These are phyloP conservation scores for Lepisosteus oculatus DNA, from an alignment of 2,113 vertebrate species.

Conservation along the genomic window DNA sequence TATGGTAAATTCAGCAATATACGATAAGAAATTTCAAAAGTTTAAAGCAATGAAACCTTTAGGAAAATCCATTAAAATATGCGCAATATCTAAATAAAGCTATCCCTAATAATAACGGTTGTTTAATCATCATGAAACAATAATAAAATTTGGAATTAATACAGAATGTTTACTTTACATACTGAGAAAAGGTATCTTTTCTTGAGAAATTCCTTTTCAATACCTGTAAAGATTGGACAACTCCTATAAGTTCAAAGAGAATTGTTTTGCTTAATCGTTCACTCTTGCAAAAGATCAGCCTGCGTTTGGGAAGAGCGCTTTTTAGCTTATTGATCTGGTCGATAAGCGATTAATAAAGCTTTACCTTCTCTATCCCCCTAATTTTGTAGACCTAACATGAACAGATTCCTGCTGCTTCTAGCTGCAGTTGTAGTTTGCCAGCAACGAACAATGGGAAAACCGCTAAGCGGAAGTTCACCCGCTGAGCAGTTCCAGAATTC, in stretches of 20 bases:
- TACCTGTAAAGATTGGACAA: conserved; percentile 22
- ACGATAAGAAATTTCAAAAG: too few relatives aligned
- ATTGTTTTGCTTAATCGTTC: conserved; percentile 12
- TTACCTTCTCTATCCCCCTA: not conserved
- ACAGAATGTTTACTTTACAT: too few relatives aligned
- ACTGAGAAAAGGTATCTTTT: too few relatives aligned
- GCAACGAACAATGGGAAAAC: conserved; percentile 37
- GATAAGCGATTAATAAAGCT: not conserved
- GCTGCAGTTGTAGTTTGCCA: conserved; percentile 38
- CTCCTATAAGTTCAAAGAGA: conserved; percentile 5
- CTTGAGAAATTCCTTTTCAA: conserved; percentile 34
- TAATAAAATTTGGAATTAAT: too few relatives aligned
- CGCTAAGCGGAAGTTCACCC: conserved; percentile 19
- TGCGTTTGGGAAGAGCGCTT: conserved; percentile 31
- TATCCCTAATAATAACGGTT: too few relatives aligned
- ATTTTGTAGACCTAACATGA: conserved; percentile 41
- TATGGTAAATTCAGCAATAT: too few relatives aligned
- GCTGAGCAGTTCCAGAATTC: conserved; percentile 33
- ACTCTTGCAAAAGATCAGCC: conserved; percentile 29
- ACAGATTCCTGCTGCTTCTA: conserved; percentile 45
- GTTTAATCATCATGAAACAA: too few relatives aligned
- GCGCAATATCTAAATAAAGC: too few relatives aligned
- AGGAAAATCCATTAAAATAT: too few relatives aligned
- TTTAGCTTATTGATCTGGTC: not conserved
- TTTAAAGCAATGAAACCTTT: too few relatives aligned